Evolutionary conservation across 1,140 invertebrate genomes (phyloP), one percentile per base, ranked within the genome.

Genomic region (Nixonia krombeini): DNA sequence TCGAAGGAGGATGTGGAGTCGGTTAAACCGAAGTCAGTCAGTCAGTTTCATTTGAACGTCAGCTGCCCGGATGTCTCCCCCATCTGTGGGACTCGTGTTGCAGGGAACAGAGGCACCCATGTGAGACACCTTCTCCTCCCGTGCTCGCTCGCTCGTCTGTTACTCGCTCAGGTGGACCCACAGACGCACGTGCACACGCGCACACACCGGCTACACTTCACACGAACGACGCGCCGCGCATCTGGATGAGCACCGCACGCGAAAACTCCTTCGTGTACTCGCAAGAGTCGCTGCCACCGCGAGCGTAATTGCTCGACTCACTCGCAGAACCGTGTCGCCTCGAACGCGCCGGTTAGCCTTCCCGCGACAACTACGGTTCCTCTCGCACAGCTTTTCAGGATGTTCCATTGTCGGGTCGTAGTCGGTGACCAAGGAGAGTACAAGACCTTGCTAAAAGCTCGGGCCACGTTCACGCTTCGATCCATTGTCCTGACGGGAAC

Each of bases 11-110:
- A 85, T 85, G 83, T 85, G 83, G 83, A 85, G 82, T 83, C 81
- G 82, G 83, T 85, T 85, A 82, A 84, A 80, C 82, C 80, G 75
- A 83, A 85, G 80, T 84, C 83, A 83, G 81, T 81, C 80, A 79
- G 80, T 84, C 80, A 84, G 81, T 81, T 79, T 85, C 79, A 78
- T 82, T 83, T 77, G 80, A 77, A 83, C 82, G 83, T 85, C 83
- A 85, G 83, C 83, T 85, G 83, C 82, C 83, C 82, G 83, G 83
- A 85, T 85, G 82, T 85, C 82, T 83, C 82, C 81, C 80, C 82
- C 82, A 81, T 83, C 77, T 83, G 75, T 82, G 74, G 75, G 73
- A 78, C 79, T 80, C 79, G 80, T 79, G 80, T 82, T 82, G 79
- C 77, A 77, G 80, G 68, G 67, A 79, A 78, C 77, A 78, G 82